A percentile compares a stretch with the other conserved stretches of the same genome.
These are phyloP conservation scores for Rhynchopsitta pachyrhyncha DNA, from an alignment of 2,113 vertebrate genomes.

Conservation along the genomic window DNA sequence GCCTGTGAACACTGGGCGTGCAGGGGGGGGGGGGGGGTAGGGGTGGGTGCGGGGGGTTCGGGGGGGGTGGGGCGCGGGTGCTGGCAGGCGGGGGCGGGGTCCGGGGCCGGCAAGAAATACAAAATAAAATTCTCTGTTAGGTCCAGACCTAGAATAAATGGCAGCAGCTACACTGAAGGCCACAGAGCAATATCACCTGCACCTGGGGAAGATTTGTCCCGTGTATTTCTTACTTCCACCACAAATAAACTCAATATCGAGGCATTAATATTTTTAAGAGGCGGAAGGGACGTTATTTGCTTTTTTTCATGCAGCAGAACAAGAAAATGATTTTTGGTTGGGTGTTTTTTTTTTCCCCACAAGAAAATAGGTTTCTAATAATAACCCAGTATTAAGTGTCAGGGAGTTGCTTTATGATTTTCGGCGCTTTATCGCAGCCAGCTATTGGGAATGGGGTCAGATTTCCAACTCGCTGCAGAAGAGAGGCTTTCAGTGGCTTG, in stretches of 20 bases:
- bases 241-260: constrained; percentile 42
- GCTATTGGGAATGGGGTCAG: constrained; percentile 14
- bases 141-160: constrained; percentile 43
- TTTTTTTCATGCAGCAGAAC: constrained; percentile 12
- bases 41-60: too few relatives aligned
- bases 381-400: constrained; percentile 48
- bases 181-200: constrained; percentile 18
- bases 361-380: constrained; percentile 54
- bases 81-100: too few relatives aligned
- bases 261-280: constrained; percentile 54
- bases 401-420: constrained; percentile 53
- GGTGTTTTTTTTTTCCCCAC: background rate
- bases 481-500: constrained; percentile 38
- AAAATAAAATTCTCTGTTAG: background rate
- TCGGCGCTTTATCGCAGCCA: constrained; percentile 7
- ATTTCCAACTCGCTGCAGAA: background rate
- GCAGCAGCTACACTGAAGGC: constrained; percentile 9
- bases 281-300: constrained; percentile 23
- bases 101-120: too few relatives aligned
- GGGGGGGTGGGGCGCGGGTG: too few relatives aligned
- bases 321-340: background rate
- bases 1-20: too few relatives aligned
- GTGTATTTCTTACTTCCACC: constrained; percentile 57
- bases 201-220: constrained; percentile 12
- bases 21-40: too few relatives aligned